A percentile compares a stretch with the other conserved stretches of the same genome.
Conservation (phyloP, 2,888 invertebrate genomes). For the Phengaris alcon region DNA sequence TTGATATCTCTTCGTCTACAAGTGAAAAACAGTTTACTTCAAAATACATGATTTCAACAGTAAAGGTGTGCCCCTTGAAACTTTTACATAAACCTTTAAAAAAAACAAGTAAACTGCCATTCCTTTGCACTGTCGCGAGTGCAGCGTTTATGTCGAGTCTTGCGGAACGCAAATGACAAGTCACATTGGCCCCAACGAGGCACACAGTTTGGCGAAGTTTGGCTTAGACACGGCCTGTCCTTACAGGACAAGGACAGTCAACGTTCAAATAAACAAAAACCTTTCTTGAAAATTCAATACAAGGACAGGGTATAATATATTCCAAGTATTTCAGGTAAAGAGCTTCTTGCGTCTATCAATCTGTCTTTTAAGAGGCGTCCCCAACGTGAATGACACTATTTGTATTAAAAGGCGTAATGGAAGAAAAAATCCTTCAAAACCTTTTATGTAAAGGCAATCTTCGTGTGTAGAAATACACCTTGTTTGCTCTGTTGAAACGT, state of each 20-base stretch:
- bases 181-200: too few species aligned
- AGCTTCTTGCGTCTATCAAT: slow-evolving; percentile 16
- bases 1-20: neutral
- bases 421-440: neutral
- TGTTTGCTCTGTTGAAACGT: neutral
- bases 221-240: neutral
- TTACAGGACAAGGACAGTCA: neutral
- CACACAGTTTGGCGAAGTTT: neutral
- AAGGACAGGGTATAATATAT: neutral
- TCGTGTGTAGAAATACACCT: neutral
- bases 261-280: neutral
- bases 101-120: neutral
- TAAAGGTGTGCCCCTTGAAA: neutral
- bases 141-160: too few species aligned
- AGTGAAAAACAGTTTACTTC: neutral
- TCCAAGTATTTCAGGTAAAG: neutral
- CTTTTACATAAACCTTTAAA: neutral
- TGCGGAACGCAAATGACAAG: too few species aligned
- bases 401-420: slow-evolving; percentile 1
- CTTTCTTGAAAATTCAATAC: neutral
- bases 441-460: neutral
- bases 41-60: neutral
- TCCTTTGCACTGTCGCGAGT: too few species aligned
- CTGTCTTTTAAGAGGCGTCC: slow-evolving; percentile 8
- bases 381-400: slow-evolving; percentile 9